Conservation (phyloP, 2,113 vertebrate genomes). For the Mohoua ochrocephala region DNA sequence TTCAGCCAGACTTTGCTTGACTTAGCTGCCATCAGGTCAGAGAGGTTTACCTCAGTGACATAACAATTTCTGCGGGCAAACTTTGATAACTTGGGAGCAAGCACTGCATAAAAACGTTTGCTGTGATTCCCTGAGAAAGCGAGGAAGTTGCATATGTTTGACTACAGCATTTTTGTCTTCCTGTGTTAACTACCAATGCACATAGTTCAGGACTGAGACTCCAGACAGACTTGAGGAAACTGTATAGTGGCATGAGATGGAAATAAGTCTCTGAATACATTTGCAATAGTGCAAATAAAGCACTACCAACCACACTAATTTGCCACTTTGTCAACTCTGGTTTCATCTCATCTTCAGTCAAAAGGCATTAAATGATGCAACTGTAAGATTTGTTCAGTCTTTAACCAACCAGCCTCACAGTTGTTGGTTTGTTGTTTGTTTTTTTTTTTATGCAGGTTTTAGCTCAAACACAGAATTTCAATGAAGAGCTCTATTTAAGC, state of each 20-base stretch:
- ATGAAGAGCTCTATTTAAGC: constrained; percentile 45
- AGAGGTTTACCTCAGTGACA: background rate
- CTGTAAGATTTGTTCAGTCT: background rate
- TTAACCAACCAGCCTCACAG: background rate
- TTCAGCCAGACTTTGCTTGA: background rate
- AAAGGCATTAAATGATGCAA: background rate
- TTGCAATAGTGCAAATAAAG: background rate
- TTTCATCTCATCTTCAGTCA: background rate
- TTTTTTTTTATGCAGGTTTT: background rate
- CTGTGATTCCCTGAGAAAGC: background rate
- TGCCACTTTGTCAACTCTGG: background rate
- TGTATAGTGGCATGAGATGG: background rate
- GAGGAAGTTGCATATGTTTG: background rate
- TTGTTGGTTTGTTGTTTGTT: background rate
- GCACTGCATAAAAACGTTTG: background rate
- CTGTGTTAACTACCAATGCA: background rate
- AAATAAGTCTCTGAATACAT: background rate
- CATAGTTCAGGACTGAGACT: background rate
- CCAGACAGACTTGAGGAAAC: background rate
- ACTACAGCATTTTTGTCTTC: background rate
- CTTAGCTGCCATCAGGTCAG: background rate
- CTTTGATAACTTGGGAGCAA: background rate
- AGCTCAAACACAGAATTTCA: constrained; percentile 43
- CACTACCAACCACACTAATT: background rate
- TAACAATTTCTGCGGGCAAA: background rate